phyloP scores from a whole-genome alignment of 2,797 vertebrate genomes.

The Spatula clypeata region DNA sequence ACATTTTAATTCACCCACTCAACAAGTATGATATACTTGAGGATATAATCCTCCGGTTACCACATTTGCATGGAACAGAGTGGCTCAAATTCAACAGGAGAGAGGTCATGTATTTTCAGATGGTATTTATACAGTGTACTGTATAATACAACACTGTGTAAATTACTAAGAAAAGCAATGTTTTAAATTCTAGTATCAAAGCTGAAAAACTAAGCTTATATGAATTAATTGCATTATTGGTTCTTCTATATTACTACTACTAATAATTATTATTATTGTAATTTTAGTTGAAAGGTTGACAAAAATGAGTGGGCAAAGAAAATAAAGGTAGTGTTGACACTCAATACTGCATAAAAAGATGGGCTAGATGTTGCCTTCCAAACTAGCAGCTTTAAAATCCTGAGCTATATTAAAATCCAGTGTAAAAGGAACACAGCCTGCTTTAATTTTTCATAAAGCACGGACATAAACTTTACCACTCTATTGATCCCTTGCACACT shows the following conservation, averaged over 20 bases:
- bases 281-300: background rate
- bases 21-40: background rate
- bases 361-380: background rate
- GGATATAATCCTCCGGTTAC: background rate
- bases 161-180: background rate
- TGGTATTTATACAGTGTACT: background rate
- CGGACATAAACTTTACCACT: background rate
- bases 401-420: background rate
- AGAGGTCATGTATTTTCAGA: background rate
- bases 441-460: background rate
- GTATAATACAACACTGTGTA: background rate
- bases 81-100: background rate
- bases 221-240: background rate
- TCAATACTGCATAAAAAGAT: background rate
- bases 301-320: background rate
- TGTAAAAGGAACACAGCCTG: background rate
- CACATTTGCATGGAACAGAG: background rate
- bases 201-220: background rate
- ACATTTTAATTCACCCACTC: background rate
- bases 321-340: background rate
- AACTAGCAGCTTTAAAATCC: background rate
- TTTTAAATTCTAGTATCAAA: background rate
- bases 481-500: rapidly evolving
- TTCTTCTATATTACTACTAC: background rate
- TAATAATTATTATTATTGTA: background rate